Evolutionary conservation across 35 echinoderm and acorn worm species (phyloP).

Genomic region (Chiridota heheva): DNA sequence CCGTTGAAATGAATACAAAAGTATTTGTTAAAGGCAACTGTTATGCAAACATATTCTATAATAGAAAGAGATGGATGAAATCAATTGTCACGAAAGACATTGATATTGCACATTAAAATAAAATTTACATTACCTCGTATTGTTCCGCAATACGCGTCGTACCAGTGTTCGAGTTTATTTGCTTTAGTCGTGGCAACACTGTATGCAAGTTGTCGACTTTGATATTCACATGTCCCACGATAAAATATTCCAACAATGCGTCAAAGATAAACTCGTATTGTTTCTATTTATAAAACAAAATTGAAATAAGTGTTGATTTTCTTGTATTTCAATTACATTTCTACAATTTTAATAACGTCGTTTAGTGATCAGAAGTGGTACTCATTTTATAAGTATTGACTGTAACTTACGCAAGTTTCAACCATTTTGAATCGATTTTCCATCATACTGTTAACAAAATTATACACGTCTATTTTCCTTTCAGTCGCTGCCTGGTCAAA

Average conservation of each 20-base stretch:
- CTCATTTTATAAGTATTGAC: not conserved
- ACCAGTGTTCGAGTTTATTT: constrained; percentile 11
- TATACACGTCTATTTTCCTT: constrained; percentile 41
- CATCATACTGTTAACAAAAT: constrained; percentile 38
- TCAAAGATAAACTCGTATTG: constrained; percentile 64
- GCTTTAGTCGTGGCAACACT: constrained; percentile 8
- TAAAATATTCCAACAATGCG: constrained; percentile 40
- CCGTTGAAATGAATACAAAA: no score
- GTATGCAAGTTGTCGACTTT: not conserved
- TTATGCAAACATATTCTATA: no score
- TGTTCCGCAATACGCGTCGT: constrained; percentile 7
- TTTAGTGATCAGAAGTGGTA: not conserved
- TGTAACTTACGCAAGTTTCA: constrained; percentile 33
- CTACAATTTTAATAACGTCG: not conserved
- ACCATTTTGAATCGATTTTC: constrained; percentile 49
- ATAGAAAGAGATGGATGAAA: no score
- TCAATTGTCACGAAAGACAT: no score
- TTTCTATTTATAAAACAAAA: constrained; percentile 2
- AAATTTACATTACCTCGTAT: constrained; percentile 22
- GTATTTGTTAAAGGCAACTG: no score
- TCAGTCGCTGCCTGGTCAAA: constrained; percentile 30
- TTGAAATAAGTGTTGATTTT: not conserved
- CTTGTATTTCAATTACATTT: not conserved
- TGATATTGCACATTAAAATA: not conserved
- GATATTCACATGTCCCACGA: constrained; percentile 32